Conservation (phyloP, 1,140 invertebrate genomes). For the Notospermus geniculatus region DNA sequence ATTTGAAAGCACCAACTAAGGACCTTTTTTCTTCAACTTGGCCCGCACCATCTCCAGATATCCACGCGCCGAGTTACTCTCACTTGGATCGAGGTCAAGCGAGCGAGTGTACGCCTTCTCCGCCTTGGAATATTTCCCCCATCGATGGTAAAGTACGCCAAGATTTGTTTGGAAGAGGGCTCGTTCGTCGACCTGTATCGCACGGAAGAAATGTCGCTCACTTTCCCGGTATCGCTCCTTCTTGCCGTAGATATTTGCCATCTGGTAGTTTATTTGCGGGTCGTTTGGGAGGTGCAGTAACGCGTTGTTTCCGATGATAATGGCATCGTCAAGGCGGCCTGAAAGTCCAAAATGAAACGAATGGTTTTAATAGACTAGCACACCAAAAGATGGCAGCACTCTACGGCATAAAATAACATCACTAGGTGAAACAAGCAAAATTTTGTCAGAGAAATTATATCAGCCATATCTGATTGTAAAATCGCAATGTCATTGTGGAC, state of each 20-base stretch:
- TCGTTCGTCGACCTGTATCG: conserved; percentile 69
- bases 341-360: conserved; percentile 17
- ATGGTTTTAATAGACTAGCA: too few relatives aligned
- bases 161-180: conserved; percentile 81
- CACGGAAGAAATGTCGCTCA: conserved; percentile 75
- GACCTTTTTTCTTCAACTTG: conserved; percentile 29
- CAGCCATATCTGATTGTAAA: too few relatives aligned
- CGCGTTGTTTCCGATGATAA: conserved; percentile 68
- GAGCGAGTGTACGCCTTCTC: conserved; percentile 74
- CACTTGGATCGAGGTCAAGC: conserved; percentile 67
- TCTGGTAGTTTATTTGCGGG: conserved; percentile 71
- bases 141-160: conserved; percentile 90
- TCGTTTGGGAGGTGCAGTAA: conserved; percentile 69
- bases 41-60: conserved; percentile 63
- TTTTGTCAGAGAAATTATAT: too few relatives aligned
- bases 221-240: conserved; percentile 71
- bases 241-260: conserved; percentile 88
- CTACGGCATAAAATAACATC: too few relatives aligned
- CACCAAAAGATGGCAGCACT: too few relatives aligned
- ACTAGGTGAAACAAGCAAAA: too few relatives aligned
- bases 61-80: conserved; percentile 41
- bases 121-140: conserved; percentile 76
- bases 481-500: too few relatives aligned
- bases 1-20: too few relatives aligned
- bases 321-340: conserved; percentile 68